These are phyloP conservation scores for Pogona vitticeps DNA, from an alignment of 2,113 vertebrate species.

Conservation along the genomic window DNA sequence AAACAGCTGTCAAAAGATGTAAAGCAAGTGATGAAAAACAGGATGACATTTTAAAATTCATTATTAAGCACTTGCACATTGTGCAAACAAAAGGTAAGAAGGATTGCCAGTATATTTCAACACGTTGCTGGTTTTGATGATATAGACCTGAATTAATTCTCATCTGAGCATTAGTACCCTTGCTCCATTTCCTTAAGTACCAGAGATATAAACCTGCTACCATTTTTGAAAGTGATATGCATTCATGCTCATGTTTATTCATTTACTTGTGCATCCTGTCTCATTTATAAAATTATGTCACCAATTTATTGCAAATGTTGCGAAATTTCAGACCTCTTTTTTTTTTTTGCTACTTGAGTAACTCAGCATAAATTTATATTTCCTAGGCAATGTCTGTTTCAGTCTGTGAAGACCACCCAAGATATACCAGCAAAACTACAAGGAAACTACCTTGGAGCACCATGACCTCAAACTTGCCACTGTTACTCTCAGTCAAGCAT, in stretches of 20 bases:
- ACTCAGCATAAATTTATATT: neutral
- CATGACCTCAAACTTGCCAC: conserved; percentile 66
- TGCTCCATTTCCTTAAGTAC: neutral
- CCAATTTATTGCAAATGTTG: neutral
- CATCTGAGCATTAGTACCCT: neutral
- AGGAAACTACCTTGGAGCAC: conserved; percentile 70
- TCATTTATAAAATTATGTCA: neutral
- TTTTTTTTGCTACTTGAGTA: neutral
- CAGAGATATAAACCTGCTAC: neutral
- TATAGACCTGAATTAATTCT: neutral
- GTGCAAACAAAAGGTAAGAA: neutral
- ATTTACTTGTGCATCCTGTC: neutral
- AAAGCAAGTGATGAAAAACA: neutral
- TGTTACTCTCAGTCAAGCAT: conserved; percentile 67
- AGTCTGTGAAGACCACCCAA: conserved; percentile 5
- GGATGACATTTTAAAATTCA: neutral
- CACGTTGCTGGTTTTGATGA: neutral
- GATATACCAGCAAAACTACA: conserved; percentile 67
- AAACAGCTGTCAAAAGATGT: neutral
- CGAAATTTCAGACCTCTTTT: neutral
- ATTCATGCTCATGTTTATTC: neutral
- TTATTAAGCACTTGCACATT: neutral
- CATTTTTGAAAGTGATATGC: neutral
- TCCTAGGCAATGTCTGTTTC: conserved; percentile 39
- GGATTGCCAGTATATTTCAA: neutral